A percentile compares a stretch with the other conserved stretches of the same genome.
phyloP scores from a whole-genome alignment of 1,140 invertebrate genomes.

The Neotoxoptera formosana region DNA sequence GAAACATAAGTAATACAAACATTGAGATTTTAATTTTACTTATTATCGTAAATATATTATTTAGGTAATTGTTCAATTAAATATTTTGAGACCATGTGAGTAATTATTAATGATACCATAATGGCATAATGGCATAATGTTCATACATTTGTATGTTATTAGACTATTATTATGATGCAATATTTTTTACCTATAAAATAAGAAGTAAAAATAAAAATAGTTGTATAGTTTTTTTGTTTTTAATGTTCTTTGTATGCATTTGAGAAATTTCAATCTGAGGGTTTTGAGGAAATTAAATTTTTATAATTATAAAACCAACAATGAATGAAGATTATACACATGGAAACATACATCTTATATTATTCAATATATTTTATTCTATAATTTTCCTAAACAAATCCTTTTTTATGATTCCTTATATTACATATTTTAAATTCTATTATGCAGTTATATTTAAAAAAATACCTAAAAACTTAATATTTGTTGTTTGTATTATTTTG shows the following conservation, averaged over 20 bases:
- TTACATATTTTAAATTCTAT: background rate
- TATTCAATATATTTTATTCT: background rate
- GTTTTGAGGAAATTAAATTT: background rate
- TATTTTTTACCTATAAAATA: background rate
- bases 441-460: background rate
- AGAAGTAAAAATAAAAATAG: background rate
- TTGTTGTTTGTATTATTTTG: background rate
- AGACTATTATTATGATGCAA: background rate
- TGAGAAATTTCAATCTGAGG: background rate
- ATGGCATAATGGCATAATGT: background rate
- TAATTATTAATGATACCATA: background rate
- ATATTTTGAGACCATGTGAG: background rate
- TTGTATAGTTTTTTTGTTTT: background rate
- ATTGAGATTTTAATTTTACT: background rate
- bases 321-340: background rate
- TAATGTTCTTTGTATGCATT: background rate
- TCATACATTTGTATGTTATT: background rate
- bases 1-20: background rate
- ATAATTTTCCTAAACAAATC: background rate
- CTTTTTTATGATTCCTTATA: background rate
- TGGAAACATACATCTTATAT: background rate
- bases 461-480: background rate
- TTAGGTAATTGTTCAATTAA: background rate
- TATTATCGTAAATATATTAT: background rate
- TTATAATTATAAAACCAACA: background rate